Evolutionary conservation across 1,140 invertebrate genomes (phyloP), one percentile per base, ranked within the genome.

Genomic region (Lucilia sericata): DNA sequence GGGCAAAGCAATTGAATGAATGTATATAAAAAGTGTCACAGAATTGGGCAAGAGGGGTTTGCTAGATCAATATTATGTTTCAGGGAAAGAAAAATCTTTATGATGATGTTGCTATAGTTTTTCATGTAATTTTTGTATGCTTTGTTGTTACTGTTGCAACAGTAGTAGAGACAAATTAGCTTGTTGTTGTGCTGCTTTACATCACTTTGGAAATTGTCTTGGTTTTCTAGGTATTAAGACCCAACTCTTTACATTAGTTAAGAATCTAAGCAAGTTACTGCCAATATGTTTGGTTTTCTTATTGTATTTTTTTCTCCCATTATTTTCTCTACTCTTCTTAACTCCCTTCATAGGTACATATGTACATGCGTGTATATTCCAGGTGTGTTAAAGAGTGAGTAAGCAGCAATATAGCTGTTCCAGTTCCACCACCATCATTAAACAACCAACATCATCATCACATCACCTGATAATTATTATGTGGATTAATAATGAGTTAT

Each of bases 401-500:
- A 7, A 70, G 25, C 65, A 70, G 65, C 65, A 19, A 70, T 70
- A 25, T 19, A 10, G 7, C 42, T 42, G 42, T 42, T 42, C n/a
- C 25, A 21, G n/a, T 9, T 70, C 8, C 25, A 30, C 60, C 60
- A 65, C 25, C 60, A 65, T 65, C 60, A 65, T n/a, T n/a, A n/a
- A n/a, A n/a, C n/a, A n/a, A n/a, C 17, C 60, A 14, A 65, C 60
- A 65, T 30, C 60, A 25, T 2, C 12, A 70, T 70, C 19, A 70
- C 65, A 70, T 70, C 65, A 70, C 65, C n/a, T 70, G 65, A 70
- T 70, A 70, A 70, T 70, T 9, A 70, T 70, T 70, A 70, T 70
- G 65, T 70, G 65, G 65, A 70, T 70, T 70, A 70, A 70, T 70
- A 70, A 70, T 70, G 65, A 70, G 65, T 70, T 70, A 70, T 70